Evolutionary conservation across 1,140 invertebrate genomes (phyloP).

Genomic region (Reticulitermes speratus): DNA sequence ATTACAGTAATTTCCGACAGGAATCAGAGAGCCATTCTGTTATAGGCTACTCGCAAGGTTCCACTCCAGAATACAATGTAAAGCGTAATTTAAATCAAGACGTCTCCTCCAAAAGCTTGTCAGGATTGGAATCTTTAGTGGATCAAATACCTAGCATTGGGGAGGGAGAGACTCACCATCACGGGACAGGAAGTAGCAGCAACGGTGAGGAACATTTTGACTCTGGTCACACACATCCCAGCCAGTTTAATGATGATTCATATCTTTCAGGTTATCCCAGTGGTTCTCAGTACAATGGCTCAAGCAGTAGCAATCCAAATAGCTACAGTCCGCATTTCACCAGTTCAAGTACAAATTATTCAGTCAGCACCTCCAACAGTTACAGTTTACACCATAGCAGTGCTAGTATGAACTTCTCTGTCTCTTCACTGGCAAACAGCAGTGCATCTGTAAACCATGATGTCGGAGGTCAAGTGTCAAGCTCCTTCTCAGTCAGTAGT

Average conservation of each 20-base stretch:
- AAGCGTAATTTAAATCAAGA: constrained; percentile 55
- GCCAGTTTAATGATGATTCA: constrained; percentile 39
- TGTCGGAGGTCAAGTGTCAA: constrained; percentile 35
- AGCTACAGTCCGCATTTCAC: constrained; percentile 34
- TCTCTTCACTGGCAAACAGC: constrained; percentile 48
- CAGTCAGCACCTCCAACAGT: constrained; percentile 37
- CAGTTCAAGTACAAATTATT: constrained; percentile 39
- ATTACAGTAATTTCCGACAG: constrained; percentile 42
- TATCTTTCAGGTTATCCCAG: constrained; percentile 42
- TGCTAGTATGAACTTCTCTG: constrained; percentile 47
- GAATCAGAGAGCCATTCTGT: constrained; percentile 39
- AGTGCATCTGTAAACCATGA: constrained; percentile 36
- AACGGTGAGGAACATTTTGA: constrained; percentile 34
- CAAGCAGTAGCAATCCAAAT: constrained; percentile 32
- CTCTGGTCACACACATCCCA: constrained; percentile 29
- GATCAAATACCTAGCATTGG: constrained; percentile 88
- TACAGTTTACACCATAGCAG: constrained; percentile 36
- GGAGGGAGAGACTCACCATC: constrained; percentile 55
- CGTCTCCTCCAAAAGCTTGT: constrained; percentile 82
- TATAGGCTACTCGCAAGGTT: constrained; percentile 40
- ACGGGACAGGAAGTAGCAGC: constrained; percentile 40
- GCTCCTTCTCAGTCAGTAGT: constrained; percentile 44
- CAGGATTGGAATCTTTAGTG: constrained; percentile 82
- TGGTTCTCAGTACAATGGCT: constrained; percentile 34
- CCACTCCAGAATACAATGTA: constrained; percentile 37